phyloP scores from a whole-genome alignment of 2,113 vertebrate genomes.

The Gasterosteus nipponicus region DNA sequence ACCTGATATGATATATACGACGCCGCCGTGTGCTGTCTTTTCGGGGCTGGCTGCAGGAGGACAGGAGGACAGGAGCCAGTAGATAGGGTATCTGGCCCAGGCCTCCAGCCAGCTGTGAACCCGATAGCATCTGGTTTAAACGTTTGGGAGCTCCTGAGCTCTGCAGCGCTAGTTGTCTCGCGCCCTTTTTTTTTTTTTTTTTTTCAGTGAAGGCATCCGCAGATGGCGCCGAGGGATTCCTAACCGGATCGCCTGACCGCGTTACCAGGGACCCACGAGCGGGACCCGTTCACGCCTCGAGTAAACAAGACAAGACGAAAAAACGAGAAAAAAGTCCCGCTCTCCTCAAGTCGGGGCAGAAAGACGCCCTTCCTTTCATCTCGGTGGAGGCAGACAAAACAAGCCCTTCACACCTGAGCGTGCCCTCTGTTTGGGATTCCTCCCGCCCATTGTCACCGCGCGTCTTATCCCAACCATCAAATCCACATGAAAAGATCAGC shows the following conservation, averaged over 20 bases:
- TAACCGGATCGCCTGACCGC: slow-evolving; percentile 41
- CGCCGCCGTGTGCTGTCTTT: slow-evolving; percentile 68
- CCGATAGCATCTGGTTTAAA: slow-evolving; percentile 81
- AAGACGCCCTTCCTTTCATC: slow-evolving; percentile 58
- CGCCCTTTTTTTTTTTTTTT: slow-evolving; percentile 66
- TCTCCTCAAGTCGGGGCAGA: slow-evolving; percentile 29
- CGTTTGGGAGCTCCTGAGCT: slow-evolving; percentile 62
- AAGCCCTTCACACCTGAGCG: slow-evolving; percentile 67
- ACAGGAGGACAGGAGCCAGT: slow-evolving; percentile 63
- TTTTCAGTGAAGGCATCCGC: slow-evolving; percentile 69
- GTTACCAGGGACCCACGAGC: slow-evolving; percentile 40
- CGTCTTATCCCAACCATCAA: slow-evolving; percentile 58
- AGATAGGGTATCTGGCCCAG: slow-evolving; percentile 68
- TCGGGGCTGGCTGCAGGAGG: slow-evolving; percentile 59
- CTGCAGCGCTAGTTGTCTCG: slow-evolving; percentile 70
- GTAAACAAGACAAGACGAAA: slow-evolving; percentile 64
- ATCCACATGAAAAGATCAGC: slow-evolving; percentile 61
- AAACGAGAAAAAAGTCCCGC: slow-evolving; percentile 17
- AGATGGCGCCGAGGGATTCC: slow-evolving; percentile 61
- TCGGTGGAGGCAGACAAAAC: slow-evolving; percentile 74
- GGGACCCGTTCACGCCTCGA: slow-evolving; percentile 44
- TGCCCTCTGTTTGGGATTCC: slow-evolving; percentile 36
- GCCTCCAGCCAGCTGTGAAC: slow-evolving; percentile 75
- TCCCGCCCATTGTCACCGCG: slow-evolving; percentile 36
- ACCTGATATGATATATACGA: slow-evolving; percentile 14